Conservation (phyloP, 2,888 invertebrate species). For the Eupithecia abbreviata region DNA sequence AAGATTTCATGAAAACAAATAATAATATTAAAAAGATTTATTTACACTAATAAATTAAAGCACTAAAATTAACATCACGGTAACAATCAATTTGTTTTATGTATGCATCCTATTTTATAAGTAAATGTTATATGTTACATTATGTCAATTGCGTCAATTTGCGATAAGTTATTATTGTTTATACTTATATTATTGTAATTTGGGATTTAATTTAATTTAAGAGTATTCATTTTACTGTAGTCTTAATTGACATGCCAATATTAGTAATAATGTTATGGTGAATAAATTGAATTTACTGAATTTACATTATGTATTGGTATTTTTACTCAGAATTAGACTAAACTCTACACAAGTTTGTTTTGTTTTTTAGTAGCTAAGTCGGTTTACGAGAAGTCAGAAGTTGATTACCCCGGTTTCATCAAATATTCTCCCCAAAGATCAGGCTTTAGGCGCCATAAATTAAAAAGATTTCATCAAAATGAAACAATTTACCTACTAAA, state of each 20-base stretch:
- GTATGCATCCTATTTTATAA: neutral
- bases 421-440: constrained; percentile 34
- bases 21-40: neutral
- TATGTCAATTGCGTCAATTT: too few species aligned
- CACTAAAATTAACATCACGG: neutral
- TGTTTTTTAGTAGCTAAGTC: neutral
- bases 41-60: constrained; percentile 7
- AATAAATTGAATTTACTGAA: too few species aligned
- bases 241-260: too few species aligned
- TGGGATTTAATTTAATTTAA: too few species aligned
- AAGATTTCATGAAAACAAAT: neutral
- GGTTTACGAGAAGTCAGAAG: constrained; percentile 22
- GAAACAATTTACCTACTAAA: constrained; percentile 21
- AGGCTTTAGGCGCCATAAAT: constrained; percentile 33
- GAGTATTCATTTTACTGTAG: too few species aligned
- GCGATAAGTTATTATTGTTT: too few species aligned
- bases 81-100: neutral
- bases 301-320: neutral
- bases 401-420: constrained; percentile 36
- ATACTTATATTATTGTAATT: too few species aligned
- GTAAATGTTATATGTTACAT: too few species aligned
- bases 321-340: neutral
- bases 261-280: too few species aligned
- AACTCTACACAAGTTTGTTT: neutral
- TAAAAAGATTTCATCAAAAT: constrained; percentile 35